Evolutionary conservation across 53 echinoderm and acorn worm genomes (phyloP), one percentile per base, ranked within the genome.

Genomic region (Paelopatides confundens): DNA sequence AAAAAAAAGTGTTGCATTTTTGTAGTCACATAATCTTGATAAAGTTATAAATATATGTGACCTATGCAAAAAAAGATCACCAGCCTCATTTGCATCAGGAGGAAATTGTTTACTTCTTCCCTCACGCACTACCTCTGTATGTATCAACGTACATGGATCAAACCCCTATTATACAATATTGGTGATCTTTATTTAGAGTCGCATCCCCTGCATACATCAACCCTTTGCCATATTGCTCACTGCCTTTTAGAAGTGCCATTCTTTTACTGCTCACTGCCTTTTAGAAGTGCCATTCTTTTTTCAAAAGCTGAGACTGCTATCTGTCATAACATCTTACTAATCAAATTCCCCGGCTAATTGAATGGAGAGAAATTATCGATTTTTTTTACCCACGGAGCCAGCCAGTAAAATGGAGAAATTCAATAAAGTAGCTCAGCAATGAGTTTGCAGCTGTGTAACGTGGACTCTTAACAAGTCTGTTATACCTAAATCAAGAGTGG

Each of bases 311-410:
- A 35, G 74, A 40, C 46, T 39, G 74, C 36, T 6, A 36, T 28
- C 52, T 52, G 23, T 53, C 31, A 17, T 18, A 28, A 24, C 52
- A 53, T 17, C 48, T 13, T 3, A 31, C 48, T 79, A 79, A 79
- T 79, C 79, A 79, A 79, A 79, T 79, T 79, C 48, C 50, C 30
- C 79, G 11, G 53, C 48, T 48, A 46, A 79, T 53, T 29, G 49
- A 39, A 74, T 39, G 27, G 74, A 74, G 13, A 74, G 74, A 74
- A 74, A 74, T 74, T 74, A 14, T 39, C 74, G 58, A 58, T 48
- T 69, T 24, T 58, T 39, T 24, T 46, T 40, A 74, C 74, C 74
- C 43, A 24, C 26, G n/a, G 40, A 23, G 26, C 23, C 39, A 26
- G 39, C 74, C 46, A 39, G 23, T 37, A 33, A 37, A 13, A 27